Conservation (phyloP, 1,140 invertebrate species). For the Diorhabda carinulata region DNA sequence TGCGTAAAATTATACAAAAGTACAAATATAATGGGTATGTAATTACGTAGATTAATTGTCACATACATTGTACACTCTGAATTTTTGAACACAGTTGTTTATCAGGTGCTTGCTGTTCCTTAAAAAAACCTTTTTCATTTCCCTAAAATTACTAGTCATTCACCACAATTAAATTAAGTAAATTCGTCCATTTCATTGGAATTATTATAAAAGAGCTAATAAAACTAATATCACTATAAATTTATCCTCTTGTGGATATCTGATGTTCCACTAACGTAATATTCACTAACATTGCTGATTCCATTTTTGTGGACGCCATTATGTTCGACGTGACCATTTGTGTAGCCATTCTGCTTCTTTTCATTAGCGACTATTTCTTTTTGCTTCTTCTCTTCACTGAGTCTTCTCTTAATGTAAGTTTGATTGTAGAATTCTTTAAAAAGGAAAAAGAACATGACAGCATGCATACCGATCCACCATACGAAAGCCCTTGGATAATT, state of each 20-base stretch:
- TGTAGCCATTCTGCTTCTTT: background rate
- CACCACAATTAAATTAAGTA: background rate
- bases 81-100: background rate
- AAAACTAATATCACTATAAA: constrained; percentile 8
- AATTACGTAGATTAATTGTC: no score
- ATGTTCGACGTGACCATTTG: background rate
- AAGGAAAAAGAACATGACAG: constrained; percentile 87
- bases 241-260: constrained; percentile 11
- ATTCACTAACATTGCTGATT: constrained; percentile 9
- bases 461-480: constrained; percentile 87
- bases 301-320: constrained; percentile 7
- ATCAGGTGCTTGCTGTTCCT: background rate
- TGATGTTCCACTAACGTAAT: constrained; percentile 1
- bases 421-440: constrained; percentile 91
- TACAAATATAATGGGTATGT: no score
- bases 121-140: background rate
- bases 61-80: background rate
- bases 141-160: background rate
- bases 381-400: constrained; percentile 13
- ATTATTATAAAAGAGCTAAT: constrained; percentile 5
- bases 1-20: no score
- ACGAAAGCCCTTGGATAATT: constrained; percentile 76
- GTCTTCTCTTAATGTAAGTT: constrained; percentile 56
- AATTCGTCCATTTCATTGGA: background rate
- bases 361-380: constrained; percentile 14